Evolutionary conservation across 2,888 invertebrate species (phyloP).

Genomic region (Macrophya alboannulata): DNA sequence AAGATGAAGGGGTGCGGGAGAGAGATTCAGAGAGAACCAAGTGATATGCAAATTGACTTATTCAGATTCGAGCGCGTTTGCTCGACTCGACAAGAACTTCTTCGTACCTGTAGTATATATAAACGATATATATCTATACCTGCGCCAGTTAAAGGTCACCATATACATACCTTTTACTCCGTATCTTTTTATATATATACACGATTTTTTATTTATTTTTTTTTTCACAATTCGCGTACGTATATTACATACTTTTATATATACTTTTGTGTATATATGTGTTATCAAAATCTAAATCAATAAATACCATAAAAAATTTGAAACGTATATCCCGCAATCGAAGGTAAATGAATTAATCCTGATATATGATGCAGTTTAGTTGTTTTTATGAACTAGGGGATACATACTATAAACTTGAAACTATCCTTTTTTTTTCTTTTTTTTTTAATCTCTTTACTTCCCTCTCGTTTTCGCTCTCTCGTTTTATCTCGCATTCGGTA

Average conservation of each 20-base stretch:
- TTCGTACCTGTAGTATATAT: conserved; percentile 25
- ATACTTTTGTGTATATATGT: too few species aligned
- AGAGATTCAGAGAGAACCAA: conserved; percentile 41
- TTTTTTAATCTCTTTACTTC: conserved; percentile 46
- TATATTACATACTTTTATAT: not conserved
- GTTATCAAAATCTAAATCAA: not conserved
- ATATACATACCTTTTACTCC: too few species aligned
- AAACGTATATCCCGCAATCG: not conserved
- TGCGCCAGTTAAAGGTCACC: not conserved
- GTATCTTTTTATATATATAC: not conserved
- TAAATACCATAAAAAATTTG: not conserved
- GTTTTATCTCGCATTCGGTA: conserved; percentile 60
- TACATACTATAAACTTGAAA: conserved; percentile 4
- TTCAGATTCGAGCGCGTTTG: conserved; percentile 51
- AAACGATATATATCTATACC: conserved; percentile 5
- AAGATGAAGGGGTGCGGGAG: conserved; percentile 14
- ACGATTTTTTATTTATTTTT: not conserved
- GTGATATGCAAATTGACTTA: conserved; percentile 54
- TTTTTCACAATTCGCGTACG: not conserved
- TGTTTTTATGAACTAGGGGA: not conserved
- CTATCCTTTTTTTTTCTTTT: conserved; percentile 47
- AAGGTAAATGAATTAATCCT: not conserved
- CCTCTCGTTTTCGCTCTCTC: conserved; percentile 44
- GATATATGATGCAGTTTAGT: not conserved
- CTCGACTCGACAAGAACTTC: conserved; percentile 45